phyloP scores from a whole-genome alignment of 2,113 vertebrate genomes.

The Blennius ocellaris region DNA sequence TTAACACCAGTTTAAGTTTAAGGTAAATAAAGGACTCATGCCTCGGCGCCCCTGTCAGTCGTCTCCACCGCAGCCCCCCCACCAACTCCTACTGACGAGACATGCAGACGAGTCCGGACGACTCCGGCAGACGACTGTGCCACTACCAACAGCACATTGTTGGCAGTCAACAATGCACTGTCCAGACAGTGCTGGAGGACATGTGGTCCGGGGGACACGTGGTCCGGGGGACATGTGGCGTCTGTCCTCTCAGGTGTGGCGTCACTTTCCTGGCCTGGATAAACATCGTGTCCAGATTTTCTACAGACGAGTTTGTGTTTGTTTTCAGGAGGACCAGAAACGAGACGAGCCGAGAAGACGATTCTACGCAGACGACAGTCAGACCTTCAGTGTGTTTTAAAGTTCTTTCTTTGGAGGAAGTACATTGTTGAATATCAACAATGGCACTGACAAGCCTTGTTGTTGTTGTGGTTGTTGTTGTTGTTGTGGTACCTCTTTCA shows the following conservation, averaged over 20 bases:
- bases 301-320: no score
- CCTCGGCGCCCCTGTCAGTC: no score
- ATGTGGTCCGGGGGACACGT: slow-evolving; percentile 63
- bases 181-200: slow-evolving; percentile 89
- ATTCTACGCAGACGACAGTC: slow-evolving; percentile 30
- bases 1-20: no score
- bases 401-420: slow-evolving; percentile 72
- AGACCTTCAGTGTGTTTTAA: slow-evolving; percentile 23
- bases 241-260: slow-evolving; percentile 64
- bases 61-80: no score
- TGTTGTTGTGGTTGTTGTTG: slow-evolving; percentile 79
- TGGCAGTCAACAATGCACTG: slow-evolving; percentile 95
- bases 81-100: no score
- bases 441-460: slow-evolving; percentile 83
- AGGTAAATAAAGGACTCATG: no score
- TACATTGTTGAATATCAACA: slow-evolving; percentile 93
- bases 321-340: slow-evolving; percentile 11
- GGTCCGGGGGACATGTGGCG: slow-evolving; percentile 31
- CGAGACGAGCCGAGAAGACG: slow-evolving; percentile 59
- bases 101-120: no score
- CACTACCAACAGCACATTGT: slow-evolving; percentile 95
- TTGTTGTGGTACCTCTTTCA: slow-evolving; percentile 89
- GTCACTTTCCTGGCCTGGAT: slow-evolving; percentile 25
- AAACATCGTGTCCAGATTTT: no score
- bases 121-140: no score